Base-by-base conservation (phyloP, 2,888 invertebrate species). In the Drosophila austrosaltans region DNA sequence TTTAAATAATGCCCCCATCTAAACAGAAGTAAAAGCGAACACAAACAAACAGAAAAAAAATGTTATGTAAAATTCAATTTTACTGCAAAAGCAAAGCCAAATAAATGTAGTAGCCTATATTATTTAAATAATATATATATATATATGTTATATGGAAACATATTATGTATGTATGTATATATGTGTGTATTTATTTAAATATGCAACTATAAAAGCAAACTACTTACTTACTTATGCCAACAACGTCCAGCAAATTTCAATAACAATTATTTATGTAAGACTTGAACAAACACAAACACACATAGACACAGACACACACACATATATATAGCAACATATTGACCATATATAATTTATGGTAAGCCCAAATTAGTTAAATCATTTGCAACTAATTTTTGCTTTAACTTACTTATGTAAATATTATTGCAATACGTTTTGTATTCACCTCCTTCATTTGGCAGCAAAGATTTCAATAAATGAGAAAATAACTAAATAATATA, bases 171-270 rank as follows among this genome's bases (percentile, higher is more conserved):
- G 44, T 32, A n/a, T 48, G 25, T 53, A 30, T 64, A 20, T 32
- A 53, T 63, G 8, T 22, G 5, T 48, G 20, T 25, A 25, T 48
- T 40, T 74, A 59, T 63, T 53, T 69, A 58, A 62, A 66, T 62
- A 76, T 68, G 61, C 66, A 77, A 68, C 78, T 74, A 82, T 78
- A 82, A 82, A 82, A 82, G 77, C 81, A 69, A 87, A 88, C 78
- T 80, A 86, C 89, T 82, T 83, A 83, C 84, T 88, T 86, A 86
- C 79, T 87, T 89, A 85, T 89, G 89, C 85, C 89, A 85, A 76
- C 85, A 89, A 89, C 89, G 85, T 85, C 89, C 85, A 85, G 74
- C 81, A 88, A 61, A 73, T 88, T 84, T 84, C 83, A 84, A 84
- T 84, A 84, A 84, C 88, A 88, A 82, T 84, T 86, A 78, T 85